Evolutionary conservation across 2,797 vertebrate genomes (phyloP), one percentile per base, ranked within the genome.

Genomic region (Phylloscopus collybita): DNA sequence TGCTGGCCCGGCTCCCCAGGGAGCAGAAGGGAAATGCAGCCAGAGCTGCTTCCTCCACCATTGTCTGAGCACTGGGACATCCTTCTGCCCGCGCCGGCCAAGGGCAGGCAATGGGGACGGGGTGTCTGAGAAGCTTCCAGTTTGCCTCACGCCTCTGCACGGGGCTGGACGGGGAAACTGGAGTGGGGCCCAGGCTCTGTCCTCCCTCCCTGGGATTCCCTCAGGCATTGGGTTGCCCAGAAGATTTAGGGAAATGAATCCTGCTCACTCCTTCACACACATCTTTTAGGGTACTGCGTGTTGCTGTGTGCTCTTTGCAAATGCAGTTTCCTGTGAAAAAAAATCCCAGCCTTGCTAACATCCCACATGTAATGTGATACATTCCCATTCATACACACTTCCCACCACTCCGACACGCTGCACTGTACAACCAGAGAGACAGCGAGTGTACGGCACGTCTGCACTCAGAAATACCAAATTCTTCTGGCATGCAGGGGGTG

Each of bases 351-450:
- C 95, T 87, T 73, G 91, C 86, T 84, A 92, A 75, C 95, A 90
- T 96, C 96, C 95, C 94, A 94, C 94, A 88, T 70, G 86, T 84
- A 93, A 92, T 26, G 81, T 53, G 88, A 94, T 86, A 84, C 94
- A 90, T 84, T 71, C 88, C 95, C 91, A 92, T 96, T 96, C 95
- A 95, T 95, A 44, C 90, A 86, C 92, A 85, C 91, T 96, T 95
- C 95, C 96, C 86, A 94, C 94, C 65, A 64, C 87, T 53, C 93
- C 32, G 2, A 70, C 92, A 83, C 30, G 22, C 83, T 53, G 88
- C 80, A 42, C 85, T 79, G 91, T 88, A 92, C 85, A 95, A 79
- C 82, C 69, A 66, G 76, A 74, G 92, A 90, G 81, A 93, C 78
- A 67, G 64, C 94, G 80, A 84, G 72, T 18, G 62, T 82, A 91